phyloP scores from a whole-genome alignment of 2,113 vertebrate genomes.

The Pleuronectes platessa region DNA sequence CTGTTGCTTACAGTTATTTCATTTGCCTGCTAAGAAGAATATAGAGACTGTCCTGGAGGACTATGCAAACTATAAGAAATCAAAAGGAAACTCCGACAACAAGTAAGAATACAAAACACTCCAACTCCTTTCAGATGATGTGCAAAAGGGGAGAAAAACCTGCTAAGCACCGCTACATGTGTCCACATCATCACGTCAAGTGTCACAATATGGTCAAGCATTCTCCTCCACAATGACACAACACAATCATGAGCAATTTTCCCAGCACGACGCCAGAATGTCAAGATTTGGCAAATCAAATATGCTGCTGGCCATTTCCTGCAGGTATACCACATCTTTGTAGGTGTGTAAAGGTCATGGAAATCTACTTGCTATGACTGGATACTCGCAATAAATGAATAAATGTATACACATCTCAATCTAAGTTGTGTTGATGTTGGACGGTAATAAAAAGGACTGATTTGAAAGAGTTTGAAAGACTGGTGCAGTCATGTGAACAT shows the following conservation, averaged over 20 bases:
- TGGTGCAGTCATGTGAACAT: too few relatives aligned
- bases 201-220: neutral
- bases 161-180: neutral
- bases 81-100: constrained; percentile 96
- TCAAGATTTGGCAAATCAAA: neutral
- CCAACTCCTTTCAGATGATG: neutral
- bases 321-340: neutral
- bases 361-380: neutral
- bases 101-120: constrained; percentile 84
- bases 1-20: constrained; percentile 88
- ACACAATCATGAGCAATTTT: neutral
- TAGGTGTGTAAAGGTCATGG: too few relatives aligned
- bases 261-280: neutral
- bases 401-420: too few relatives aligned
- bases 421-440: neutral
- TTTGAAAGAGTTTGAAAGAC: neutral
- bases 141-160: neutral
- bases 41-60: constrained; percentile 95
- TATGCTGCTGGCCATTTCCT: neutral
- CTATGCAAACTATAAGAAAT: constrained; percentile 98
- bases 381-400: too few relatives aligned
- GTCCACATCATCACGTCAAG: neutral
- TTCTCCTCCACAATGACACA: too few relatives aligned
- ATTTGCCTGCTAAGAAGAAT: constrained; percentile 96
- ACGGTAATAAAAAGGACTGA: too few relatives aligned